These are phyloP conservation scores for Alcedo quadribrachys DNA, from an alignment of 2,797 vertebrate genomes.

Conservation along the genomic window DNA sequence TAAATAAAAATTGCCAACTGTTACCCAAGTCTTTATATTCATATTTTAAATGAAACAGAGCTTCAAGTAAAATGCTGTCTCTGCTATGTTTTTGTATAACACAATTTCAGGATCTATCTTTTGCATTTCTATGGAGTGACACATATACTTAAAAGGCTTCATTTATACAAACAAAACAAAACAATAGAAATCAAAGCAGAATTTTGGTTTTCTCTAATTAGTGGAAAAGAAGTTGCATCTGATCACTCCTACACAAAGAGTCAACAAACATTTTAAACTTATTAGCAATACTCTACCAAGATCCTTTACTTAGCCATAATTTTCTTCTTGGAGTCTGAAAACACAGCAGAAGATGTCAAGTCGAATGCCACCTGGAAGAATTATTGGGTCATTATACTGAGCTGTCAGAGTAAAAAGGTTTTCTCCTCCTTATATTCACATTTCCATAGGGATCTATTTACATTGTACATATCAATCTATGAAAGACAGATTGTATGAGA, in stretches of 20 bases:
- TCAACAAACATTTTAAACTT: neutral
- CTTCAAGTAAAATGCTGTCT: neutral
- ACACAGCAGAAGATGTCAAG: neutral
- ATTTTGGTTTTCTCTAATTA: neutral
- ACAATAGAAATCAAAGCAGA: neutral
- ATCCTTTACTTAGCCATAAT: neutral
- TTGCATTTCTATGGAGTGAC: neutral
- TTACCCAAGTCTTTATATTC: neutral
- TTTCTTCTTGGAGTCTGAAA: neutral
- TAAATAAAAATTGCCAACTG: neutral
- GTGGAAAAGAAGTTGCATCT: neutral
- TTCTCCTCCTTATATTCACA: neutral
- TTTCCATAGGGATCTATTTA: neutral
- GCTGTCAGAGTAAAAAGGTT: neutral
- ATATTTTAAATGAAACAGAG: neutral
- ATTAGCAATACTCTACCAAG: neutral
- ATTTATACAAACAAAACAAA: neutral
- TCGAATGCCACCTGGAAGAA: neutral
- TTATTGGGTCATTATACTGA: neutral
- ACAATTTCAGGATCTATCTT: neutral
- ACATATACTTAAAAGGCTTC: neutral
- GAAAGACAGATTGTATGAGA: conserved; percentile 8
- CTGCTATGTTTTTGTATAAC: neutral
- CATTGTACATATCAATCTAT: neutral
- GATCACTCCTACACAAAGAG: neutral